Conservation (phyloP, 2,888 invertebrate genomes). For the Agriopis marginaria region DNA sequence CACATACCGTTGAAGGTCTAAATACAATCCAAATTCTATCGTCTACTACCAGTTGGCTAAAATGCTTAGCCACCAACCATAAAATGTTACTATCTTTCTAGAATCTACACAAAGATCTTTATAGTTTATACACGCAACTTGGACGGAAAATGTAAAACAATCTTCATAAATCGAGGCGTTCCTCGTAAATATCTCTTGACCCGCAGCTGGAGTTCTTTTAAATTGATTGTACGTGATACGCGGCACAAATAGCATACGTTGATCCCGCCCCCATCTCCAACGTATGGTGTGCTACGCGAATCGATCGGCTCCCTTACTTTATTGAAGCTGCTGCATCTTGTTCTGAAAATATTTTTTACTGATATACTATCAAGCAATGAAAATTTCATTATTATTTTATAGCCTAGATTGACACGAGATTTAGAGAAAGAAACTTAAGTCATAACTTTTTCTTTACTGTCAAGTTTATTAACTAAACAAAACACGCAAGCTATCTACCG, state of each 20-base stretch:
- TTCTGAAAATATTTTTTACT: neutral
- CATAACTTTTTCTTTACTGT: no score
- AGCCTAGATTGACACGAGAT: no score
- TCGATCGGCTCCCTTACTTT: constrained; percentile 15
- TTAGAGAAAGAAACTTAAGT: no score
- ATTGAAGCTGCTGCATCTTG: constrained; percentile 8
- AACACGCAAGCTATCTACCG: no score
- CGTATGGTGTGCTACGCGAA: constrained; percentile 11
- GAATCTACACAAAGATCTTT: constrained; percentile 11
- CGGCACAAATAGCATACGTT: constrained; percentile 67
- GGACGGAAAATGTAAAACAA: constrained; percentile 63
- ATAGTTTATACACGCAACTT: constrained; percentile 44
- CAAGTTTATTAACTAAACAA: no score
- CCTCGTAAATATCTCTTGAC: constrained; percentile 76
- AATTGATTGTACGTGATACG: constrained; percentile 81
- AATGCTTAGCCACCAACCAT: no score
- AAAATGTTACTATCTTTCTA: no score
- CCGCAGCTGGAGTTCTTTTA: constrained; percentile 77
- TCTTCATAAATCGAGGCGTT: constrained; percentile 74
- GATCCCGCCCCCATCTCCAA: constrained; percentile 57
- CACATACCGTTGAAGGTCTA: neutral
- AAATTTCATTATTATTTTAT: neutral
- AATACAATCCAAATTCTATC: neutral
- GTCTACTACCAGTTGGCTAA: no score
- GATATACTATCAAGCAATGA: neutral